phyloP scores from a whole-genome alignment of 2,888 invertebrate species.

The Esperia sulphurella region DNA sequence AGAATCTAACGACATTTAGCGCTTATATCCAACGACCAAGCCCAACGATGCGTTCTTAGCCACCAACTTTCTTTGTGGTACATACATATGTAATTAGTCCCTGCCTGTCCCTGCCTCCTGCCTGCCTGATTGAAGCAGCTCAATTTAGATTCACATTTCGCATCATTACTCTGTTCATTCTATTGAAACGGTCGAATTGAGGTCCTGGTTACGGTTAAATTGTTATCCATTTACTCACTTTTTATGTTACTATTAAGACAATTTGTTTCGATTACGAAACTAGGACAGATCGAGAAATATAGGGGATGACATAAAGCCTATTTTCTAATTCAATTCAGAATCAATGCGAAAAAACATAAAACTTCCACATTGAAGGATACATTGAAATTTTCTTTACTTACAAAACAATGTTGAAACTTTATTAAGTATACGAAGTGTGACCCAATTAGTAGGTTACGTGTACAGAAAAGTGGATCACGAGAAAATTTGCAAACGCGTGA shows the following conservation, averaged over 20 bases:
- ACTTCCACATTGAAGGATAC: slow-evolving; percentile 14
- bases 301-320: not conserved
- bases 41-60: too few relatives aligned
- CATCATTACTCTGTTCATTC: not conserved
- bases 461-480: slow-evolving; percentile 42
- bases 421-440: slow-evolving; percentile 2
- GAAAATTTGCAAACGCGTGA: slow-evolving; percentile 44
- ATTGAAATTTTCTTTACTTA: slow-evolving; percentile 9
- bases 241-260: not conserved
- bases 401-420: slow-evolving; percentile 2
- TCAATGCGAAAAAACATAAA: slow-evolving; percentile 10
- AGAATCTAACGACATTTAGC: too few relatives aligned
- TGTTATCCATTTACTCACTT: not conserved
- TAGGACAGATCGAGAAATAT: not conserved
- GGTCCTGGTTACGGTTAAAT: not conserved
- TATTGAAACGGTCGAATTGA: not conserved
- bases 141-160: not conserved
- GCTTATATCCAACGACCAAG: too few relatives aligned
- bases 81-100: too few relatives aligned
- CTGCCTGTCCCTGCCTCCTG: too few relatives aligned
- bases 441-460: slow-evolving; percentile 23
- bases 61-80: too few relatives aligned
- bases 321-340: slow-evolving; percentile 7
- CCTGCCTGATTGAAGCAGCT: not conserved
- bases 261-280: not conserved